Conservation (phyloP, 2,113 vertebrate species). For the Carollia perspicillata region DNA sequence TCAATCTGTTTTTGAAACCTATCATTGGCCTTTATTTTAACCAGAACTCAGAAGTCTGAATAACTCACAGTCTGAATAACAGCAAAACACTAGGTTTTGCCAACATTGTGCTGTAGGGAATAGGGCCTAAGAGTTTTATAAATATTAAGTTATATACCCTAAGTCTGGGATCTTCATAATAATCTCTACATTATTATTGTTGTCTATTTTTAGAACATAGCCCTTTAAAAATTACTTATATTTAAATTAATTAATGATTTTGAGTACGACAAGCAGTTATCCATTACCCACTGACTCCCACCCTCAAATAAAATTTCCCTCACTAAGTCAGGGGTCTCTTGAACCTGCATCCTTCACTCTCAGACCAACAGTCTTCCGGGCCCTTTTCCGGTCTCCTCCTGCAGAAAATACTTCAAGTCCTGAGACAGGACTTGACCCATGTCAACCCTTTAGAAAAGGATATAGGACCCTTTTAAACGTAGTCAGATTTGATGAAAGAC, state of each 20-base stretch:
- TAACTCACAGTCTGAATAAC: not conserved
- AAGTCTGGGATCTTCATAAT: not conserved
- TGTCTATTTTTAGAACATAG: slow-evolving; percentile 40
- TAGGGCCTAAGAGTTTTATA: slow-evolving; percentile 37
- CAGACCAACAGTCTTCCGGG: not conserved
- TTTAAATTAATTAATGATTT: slow-evolving; percentile 34
- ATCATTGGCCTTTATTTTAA: slow-evolving; percentile 21
- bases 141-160: slow-evolving; percentile 3
- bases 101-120: not conserved
- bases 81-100: not conserved
- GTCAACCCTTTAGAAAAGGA: not conserved
- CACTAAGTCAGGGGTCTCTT: not conserved
- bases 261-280: not conserved
- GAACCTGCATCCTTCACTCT: not conserved
- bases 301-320: not conserved
- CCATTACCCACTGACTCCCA: not conserved
- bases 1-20: slow-evolving; percentile 31
- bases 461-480: not conserved
- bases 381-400: not conserved
- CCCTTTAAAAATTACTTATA: not conserved
- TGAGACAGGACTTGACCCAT: not conserved
- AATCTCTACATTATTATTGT: not conserved
- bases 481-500: slow-evolving; percentile 16
- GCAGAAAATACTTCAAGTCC: not conserved
- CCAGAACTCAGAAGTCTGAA: not conserved